Conservation (phyloP, 30 jellyfish, hydroid and myxozoan species). For the Hydra vulgaris region DNA sequence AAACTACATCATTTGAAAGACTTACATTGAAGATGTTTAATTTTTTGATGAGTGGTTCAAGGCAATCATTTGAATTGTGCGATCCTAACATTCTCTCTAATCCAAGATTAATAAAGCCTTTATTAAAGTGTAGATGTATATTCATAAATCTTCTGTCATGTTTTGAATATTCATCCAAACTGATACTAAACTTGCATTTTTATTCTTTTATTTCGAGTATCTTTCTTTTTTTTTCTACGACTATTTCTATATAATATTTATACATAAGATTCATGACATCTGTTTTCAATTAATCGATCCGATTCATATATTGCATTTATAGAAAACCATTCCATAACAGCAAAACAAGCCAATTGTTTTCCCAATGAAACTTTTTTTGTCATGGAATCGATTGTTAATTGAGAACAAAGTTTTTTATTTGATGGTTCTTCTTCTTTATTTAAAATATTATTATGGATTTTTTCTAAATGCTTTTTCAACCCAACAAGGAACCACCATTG, state of each 20-base stretch:
- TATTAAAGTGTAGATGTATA: background rate
- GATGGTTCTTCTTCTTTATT: background rate
- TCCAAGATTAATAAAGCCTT: background rate
- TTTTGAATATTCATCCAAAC: background rate
- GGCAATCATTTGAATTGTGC: background rate
- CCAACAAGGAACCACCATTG: background rate
- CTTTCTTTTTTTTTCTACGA: background rate
- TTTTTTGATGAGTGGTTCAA: background rate
- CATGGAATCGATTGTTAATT: background rate
- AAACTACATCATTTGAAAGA: background rate
- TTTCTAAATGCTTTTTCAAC: background rate
- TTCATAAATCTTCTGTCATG: background rate
- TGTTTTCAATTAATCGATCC: background rate
- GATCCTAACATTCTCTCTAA: background rate
- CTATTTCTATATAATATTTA: background rate
- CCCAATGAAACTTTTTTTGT: background rate
- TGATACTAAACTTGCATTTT: background rate
- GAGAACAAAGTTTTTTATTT: background rate
- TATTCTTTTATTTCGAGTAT: background rate
- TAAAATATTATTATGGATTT: background rate
- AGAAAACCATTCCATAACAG: background rate
- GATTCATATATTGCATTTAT: background rate
- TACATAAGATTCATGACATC: background rate
- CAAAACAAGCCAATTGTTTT: background rate
- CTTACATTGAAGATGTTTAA: background rate